Percentiles rank a stretch among this genome's conserved stretches.
phyloP scores from a whole-genome alignment of 1,140 invertebrate genomes.

The Catajapyx aquilonaris region DNA sequence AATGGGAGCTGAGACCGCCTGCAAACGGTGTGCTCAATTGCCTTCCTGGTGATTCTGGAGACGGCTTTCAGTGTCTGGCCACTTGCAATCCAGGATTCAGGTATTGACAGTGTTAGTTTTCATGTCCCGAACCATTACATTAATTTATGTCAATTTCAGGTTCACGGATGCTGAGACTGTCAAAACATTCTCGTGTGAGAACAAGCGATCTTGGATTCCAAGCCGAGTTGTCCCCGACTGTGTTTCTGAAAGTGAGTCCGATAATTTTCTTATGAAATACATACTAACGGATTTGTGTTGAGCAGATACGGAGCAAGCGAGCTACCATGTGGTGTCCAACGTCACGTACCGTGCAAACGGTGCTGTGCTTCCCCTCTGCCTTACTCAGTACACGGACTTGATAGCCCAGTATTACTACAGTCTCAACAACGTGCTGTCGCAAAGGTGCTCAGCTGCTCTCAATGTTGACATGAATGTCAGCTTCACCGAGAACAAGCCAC shows the following conservation, averaged over 20 bases:
- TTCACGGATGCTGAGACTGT: constrained; percentile 76
- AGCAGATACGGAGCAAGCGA: constrained; percentile 70
- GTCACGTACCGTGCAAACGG: constrained; percentile 76
- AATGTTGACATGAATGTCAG: constrained; percentile 88
- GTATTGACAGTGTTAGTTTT: constrained; percentile 2
- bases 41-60: constrained; percentile 38
- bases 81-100: constrained; percentile 69
- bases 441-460: constrained; percentile 78
- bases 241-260: constrained; percentile 57
- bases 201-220: constrained; percentile 56
- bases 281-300: not conserved
- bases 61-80: constrained; percentile 67
- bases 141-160: constrained; percentile 19
- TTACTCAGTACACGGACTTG: constrained; percentile 66
- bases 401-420: constrained; percentile 57
- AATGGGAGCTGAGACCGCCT: constrained; percentile 77
- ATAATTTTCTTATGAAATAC: constrained; percentile 1
- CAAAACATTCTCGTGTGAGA: constrained; percentile 67
- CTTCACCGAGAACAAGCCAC: constrained; percentile 57
- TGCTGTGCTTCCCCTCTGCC: constrained; percentile 57
- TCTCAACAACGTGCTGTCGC: constrained; percentile 61
- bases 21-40: constrained; percentile 76
- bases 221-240: constrained; percentile 77
- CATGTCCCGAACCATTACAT: not conserved
- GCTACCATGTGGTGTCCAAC: constrained; percentile 75